Percentiles rank a stretch among this genome's conserved stretches.
Evolutionary conservation across 2,797 vertebrate species (phyloP).

Genomic region (Sphenopsis melanotis): DNA sequence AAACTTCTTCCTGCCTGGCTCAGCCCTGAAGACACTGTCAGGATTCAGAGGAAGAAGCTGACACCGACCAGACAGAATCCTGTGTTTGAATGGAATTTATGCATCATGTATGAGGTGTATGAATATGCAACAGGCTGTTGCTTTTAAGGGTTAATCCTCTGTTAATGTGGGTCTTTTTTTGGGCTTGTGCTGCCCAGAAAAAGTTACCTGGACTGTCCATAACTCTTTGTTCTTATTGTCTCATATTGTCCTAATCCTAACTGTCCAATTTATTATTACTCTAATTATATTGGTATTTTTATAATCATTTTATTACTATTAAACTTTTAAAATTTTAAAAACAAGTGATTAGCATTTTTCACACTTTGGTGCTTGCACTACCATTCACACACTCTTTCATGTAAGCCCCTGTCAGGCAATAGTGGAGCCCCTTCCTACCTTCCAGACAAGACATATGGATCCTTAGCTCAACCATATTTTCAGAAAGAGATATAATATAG

Average conservation of each 20-base stretch:
- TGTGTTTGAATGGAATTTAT: too few species aligned
- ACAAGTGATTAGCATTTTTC: not conserved
- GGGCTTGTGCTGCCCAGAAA: not conserved
- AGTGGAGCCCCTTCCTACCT: not conserved
- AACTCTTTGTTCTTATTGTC: not conserved
- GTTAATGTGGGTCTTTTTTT: rapidly evolving
- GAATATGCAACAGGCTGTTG: too few species aligned
- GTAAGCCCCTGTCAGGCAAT: rapidly evolving
- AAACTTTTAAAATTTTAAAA: not conserved
- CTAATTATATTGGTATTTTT: not conserved
- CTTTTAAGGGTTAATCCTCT: not conserved
- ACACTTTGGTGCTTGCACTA: not conserved
- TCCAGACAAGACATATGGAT: not conserved
- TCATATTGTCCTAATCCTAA: not conserved
- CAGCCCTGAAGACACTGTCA: rapidly evolving
- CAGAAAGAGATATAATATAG: rapidly evolving
- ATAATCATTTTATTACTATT: not conserved
- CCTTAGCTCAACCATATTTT: not conserved
- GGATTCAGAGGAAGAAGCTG: too few species aligned
- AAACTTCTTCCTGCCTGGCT: rapidly evolving
- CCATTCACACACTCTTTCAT: not conserved
- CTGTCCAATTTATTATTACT: not conserved
- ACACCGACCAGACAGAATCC: too few species aligned
- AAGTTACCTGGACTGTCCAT: rapidly evolving
- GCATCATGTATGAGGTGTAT: too few species aligned